A percentile compares a stretch with the other conserved stretches of the same genome.
These are phyloP conservation scores for Gibbula magus DNA, from an alignment of 2,888 invertebrate species.

Conservation along the genomic window DNA sequence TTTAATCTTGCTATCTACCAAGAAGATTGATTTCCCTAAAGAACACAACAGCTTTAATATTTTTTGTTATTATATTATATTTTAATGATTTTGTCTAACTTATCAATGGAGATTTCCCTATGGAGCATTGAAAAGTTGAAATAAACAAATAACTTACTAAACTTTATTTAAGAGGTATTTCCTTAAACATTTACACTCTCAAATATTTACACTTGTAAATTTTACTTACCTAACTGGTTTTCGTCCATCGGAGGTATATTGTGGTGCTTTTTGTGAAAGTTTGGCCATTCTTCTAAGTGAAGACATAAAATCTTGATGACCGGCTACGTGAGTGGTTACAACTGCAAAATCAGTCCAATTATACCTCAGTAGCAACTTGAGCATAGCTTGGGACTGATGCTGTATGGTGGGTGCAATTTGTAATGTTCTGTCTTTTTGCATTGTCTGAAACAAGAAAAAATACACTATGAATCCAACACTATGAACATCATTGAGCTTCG, in stretches of 20 bases:
- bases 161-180: too few species aligned
- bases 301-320: slow-evolving; percentile 37
- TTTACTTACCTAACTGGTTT: background rate
- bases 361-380: slow-evolving; percentile 40
- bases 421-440: slow-evolving; percentile 32
- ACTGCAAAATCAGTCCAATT: slow-evolving; percentile 46
- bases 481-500: too few species aligned
- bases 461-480: too few species aligned
- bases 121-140: too few species aligned
- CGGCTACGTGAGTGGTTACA: slow-evolving; percentile 40
- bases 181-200: too few species aligned
- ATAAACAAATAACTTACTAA: too few species aligned
- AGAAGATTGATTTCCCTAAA: too few species aligned
- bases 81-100: too few species aligned
- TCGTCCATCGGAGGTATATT: slow-evolving; percentile 25
- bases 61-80: too few species aligned
- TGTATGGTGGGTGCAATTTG: slow-evolving; percentile 47
- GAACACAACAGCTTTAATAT: too few species aligned
- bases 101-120: too few species aligned
- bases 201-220: background rate
- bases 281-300: slow-evolving; percentile 27
- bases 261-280: slow-evolving; percentile 20
- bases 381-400: slow-evolving; percentile 42
- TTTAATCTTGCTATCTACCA: too few species aligned
- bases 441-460: slow-evolving; percentile 28